phyloP scores from a whole-genome alignment of 2,797 vertebrate genomes.

The Coregonus ussuriensis region DNA sequence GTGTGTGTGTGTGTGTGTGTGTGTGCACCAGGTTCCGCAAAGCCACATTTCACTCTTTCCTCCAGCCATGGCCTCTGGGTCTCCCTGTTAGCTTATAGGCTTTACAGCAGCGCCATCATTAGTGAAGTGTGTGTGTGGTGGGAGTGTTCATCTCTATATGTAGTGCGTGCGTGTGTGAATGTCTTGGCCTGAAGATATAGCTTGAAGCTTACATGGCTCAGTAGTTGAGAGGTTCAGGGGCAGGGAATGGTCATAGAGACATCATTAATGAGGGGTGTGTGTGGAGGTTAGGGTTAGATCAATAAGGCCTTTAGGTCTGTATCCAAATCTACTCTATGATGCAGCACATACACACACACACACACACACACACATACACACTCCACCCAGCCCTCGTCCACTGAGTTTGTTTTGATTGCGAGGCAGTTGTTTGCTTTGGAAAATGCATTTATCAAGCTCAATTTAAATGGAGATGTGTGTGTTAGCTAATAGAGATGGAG shows the following conservation, averaged over 20 bases:
- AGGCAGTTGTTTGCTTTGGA: background rate
- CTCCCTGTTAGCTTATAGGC: conserved; percentile 19
- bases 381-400: background rate
- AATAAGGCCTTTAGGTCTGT: background rate
- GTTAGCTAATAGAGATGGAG: no score
- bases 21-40: background rate
- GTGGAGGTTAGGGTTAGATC: background rate
- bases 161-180: background rate
- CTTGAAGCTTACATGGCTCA: background rate
- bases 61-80: conserved; percentile 7
- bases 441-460: background rate
- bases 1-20: background rate
- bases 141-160: no score
- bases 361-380: background rate
- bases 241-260: background rate
- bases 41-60: background rate
- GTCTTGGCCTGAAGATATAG: background rate
- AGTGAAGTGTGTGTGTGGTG: conserved; percentile 11
- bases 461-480: background rate
- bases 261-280: background rate
- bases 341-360: background rate
- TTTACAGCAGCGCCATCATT: conserved; percentile 16
- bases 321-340: background rate
- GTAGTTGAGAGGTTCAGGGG: background rate
- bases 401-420: background rate